These are phyloP conservation scores for Stramonita haemastoma DNA, from an alignment of 2,888 invertebrate genomes.

Conservation along the genomic window DNA sequence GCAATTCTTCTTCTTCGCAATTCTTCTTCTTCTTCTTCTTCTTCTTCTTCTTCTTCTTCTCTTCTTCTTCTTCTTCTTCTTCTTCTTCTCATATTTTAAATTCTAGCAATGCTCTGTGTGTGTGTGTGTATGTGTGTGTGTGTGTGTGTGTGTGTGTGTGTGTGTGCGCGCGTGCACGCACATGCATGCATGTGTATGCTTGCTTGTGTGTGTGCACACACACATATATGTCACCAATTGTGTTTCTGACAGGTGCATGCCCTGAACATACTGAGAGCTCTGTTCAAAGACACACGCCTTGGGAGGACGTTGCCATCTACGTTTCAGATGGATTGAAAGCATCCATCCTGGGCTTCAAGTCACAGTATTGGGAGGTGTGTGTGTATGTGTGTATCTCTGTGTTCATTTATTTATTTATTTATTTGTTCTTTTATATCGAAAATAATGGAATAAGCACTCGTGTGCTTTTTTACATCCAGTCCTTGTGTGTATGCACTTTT, in stretches of 20 bases:
- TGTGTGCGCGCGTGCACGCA: neutral
- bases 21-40: too few species aligned
- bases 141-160: neutral
- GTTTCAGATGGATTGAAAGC: conserved; percentile 85
- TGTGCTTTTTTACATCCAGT: too few species aligned
- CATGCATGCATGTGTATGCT: too few species aligned
- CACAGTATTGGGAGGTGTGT: conserved; percentile 86
- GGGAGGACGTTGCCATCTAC: conserved; percentile 84
- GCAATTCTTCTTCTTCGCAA: too few species aligned
- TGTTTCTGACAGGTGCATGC: conserved; percentile 82
- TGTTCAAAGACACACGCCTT: conserved; percentile 87
- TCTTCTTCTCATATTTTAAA: neutral
- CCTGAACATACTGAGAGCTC: conserved; percentile 89
- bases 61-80: too few species aligned
- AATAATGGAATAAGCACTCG: too few species aligned
- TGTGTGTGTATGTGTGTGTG: neutral
- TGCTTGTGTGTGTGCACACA: neutral
- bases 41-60: too few species aligned
- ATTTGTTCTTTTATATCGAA: too few species aligned
- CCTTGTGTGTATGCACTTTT: too few species aligned
- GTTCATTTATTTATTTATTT: too few species aligned
- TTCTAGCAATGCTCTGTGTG: too few species aligned
- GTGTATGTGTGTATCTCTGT: too few species aligned
- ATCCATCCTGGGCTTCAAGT: conserved; percentile 87
- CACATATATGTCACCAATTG: neutral